These are phyloP conservation scores for Basileuterus tristriatus DNA, from an alignment of 2,797 vertebrate genomes.

Conservation along the genomic window DNA sequence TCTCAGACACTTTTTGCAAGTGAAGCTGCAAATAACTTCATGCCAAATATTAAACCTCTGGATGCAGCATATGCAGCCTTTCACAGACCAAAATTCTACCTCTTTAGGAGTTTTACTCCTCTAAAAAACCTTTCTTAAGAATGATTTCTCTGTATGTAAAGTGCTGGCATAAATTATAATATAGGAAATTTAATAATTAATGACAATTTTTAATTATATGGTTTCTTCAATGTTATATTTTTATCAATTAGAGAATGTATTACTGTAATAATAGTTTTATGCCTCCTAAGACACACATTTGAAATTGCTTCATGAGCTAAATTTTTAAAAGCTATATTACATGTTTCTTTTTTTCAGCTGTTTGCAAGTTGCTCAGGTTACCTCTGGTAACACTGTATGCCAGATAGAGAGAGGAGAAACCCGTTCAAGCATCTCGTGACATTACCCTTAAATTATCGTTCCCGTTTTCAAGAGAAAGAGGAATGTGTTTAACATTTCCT, in stretches of 20 bases:
- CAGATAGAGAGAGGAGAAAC: background rate
- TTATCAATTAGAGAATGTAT: conserved; percentile 33
- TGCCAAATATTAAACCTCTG: conserved; percentile 38
- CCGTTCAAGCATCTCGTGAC: background rate
- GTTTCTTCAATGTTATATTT: conserved; percentile 39
- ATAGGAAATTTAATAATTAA: conserved; percentile 27
- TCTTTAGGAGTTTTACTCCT: conserved; percentile 23
- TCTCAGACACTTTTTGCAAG: conserved; percentile 38
- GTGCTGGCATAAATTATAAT: conserved; percentile 48
- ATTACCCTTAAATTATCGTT: conserved; percentile 1
- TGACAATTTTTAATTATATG: conserved; percentile 17
- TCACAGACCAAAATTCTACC: conserved; percentile 40
- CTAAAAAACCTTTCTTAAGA: conserved; percentile 31
- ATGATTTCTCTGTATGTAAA: conserved; percentile 44
- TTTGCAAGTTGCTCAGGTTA: background rate
- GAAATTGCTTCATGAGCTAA: conserved; percentile 16
- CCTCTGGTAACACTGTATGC: background rate
- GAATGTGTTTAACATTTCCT: conserved; percentile 30
- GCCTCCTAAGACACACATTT: conserved; percentile 21
- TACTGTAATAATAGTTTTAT: conserved; percentile 38
- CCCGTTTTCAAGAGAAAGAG: background rate
- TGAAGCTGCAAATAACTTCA: conserved; percentile 46
- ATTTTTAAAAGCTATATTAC: background rate
- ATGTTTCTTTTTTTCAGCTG: background rate
- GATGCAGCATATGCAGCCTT: conserved; percentile 17